A percentile compares a stretch with the other conserved stretches of the same genome.
Conservation (phyloP, 2,888 invertebrate genomes). For the Sthenelais limicola region DNA sequence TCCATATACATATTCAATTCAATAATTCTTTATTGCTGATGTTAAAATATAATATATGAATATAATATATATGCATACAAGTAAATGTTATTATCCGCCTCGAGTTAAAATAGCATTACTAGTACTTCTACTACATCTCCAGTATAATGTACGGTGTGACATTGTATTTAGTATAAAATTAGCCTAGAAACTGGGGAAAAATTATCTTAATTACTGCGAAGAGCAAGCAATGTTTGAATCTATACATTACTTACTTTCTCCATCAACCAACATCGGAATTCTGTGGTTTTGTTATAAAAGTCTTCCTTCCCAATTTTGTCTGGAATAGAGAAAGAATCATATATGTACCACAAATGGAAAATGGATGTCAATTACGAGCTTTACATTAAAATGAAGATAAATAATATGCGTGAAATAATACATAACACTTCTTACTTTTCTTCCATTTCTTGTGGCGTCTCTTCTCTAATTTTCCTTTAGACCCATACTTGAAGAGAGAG, state of each 20-base stretch:
- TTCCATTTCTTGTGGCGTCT: constrained; percentile 25
- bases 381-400: neutral
- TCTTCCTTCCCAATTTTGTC: constrained; percentile 66
- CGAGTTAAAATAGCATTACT: too few species aligned
- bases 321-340: constrained; percentile 48
- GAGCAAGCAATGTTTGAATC: neutral
- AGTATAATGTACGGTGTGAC: too few species aligned
- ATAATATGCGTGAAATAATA: neutral
- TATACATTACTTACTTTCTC: constrained; percentile 58
- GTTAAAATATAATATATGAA: too few species aligned
- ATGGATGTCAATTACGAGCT: neutral
- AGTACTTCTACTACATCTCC: too few species aligned
- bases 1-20: too few species aligned
- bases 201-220: neutral
- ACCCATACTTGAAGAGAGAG: neutral
- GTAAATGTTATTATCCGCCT: too few species aligned
- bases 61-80: too few species aligned
- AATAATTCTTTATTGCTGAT: too few species aligned
- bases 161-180: too few species aligned
- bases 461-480: constrained; percentile 11
- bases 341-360: neutral
- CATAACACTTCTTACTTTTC: constrained; percentile 13
- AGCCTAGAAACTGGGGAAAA: neutral
- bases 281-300: constrained; percentile 60
- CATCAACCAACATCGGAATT: constrained; percentile 62